Conservation (phyloP, 2,113 vertebrate species). For the Odocoileus hemionus region DNA sequence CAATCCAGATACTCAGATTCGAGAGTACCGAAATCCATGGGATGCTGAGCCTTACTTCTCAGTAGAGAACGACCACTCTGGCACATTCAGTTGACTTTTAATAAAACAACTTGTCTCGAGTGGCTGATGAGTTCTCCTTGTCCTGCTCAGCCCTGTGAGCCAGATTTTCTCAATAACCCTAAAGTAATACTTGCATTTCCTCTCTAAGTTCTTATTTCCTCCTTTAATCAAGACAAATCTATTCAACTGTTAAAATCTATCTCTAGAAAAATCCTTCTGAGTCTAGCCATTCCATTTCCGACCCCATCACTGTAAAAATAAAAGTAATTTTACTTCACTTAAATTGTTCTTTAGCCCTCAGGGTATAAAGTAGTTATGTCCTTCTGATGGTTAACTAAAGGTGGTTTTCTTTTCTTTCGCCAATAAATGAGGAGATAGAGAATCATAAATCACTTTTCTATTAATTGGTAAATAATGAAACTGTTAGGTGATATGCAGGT, state of each 20-base stretch:
- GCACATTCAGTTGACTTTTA: not conserved
- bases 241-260: not conserved
- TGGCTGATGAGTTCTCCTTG: not conserved
- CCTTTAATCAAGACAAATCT: slow-evolving; percentile 25
- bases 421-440: not conserved
- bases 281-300: not conserved
- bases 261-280: not conserved
- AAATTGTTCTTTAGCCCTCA: not conserved
- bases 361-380: not conserved
- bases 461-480: not conserved
- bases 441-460: slow-evolving; percentile 12
- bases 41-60: not conserved
- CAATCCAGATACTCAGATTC: not conserved
- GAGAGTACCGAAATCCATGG: not conserved
- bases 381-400: not conserved
- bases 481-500: not conserved
- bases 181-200: not conserved
- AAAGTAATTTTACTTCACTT: not conserved
- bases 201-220: not conserved
- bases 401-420: not conserved
- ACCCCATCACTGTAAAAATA: not conserved
- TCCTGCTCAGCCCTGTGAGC: not conserved
- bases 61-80: not conserved
- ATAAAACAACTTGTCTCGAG: slow-evolving; percentile 2
- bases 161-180: slow-evolving; percentile 4